These are phyloP conservation scores for Zosterops pallidus DNA, from an alignment of 2,113 vertebrate genomes.

Conservation along the genomic window DNA sequence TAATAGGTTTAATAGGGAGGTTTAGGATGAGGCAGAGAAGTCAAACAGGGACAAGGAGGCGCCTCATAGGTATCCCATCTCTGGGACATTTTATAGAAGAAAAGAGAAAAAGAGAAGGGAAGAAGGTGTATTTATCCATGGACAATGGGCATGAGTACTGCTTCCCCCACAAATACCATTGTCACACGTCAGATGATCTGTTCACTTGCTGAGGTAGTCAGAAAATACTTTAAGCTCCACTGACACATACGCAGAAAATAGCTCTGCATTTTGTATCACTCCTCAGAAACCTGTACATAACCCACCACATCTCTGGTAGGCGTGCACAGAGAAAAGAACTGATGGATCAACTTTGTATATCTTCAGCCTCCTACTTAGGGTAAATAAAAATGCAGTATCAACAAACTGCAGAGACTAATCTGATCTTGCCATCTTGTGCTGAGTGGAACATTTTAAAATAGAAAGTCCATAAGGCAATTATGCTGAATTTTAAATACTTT, in stretches of 20 bases:
- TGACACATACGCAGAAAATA: neutral
- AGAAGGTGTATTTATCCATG: neutral
- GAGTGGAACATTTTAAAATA: slow-evolving; percentile 62
- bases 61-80: neutral
- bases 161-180: neutral
- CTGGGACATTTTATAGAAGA: neutral
- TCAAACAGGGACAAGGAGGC: neutral
- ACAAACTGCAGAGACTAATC: slow-evolving; percentile 56
- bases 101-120: neutral
- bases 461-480: slow-evolving; percentile 66
- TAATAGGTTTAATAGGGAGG: neutral
- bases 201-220: neutral
- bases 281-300: neutral
- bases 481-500: slow-evolving; percentile 59
- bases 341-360: slow-evolving; percentile 13
- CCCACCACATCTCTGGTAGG: neutral
- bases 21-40: neutral
- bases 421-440: slow-evolving; percentile 45
- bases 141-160: neutral
- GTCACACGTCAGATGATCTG: neutral
- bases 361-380: slow-evolving; percentile 39
- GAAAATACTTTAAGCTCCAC: neutral
- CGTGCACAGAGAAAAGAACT: neutral
- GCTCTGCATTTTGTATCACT: neutral
- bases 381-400: slow-evolving; percentile 57